phyloP scores from a whole-genome alignment of 2,888 invertebrate genomes.

The Chromoteleia sp. region DNA sequence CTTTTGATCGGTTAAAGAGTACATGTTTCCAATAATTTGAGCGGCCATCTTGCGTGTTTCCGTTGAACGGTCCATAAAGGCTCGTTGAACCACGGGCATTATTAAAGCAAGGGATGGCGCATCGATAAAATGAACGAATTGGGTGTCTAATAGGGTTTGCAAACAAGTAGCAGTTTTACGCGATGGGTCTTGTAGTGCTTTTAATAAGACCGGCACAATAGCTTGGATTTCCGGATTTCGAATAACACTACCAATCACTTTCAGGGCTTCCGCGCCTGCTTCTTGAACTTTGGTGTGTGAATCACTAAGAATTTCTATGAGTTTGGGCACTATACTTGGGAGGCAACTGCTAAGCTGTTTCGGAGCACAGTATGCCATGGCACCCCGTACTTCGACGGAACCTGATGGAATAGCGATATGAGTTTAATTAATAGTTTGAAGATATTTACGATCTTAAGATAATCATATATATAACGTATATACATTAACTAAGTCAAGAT shows the following conservation, averaged over 20 bases:
- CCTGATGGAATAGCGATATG: slow-evolving; percentile 85
- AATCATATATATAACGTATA: no score
- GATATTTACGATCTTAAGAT: not conserved
- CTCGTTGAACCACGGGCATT: slow-evolving; percentile 99
- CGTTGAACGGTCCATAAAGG: slow-evolving; percentile 98
- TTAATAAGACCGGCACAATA: slow-evolving; percentile 93
- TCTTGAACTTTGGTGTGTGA: slow-evolving; percentile 98
- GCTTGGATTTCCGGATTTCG: slow-evolving; percentile 99
- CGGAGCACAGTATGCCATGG: slow-evolving; percentile 99
- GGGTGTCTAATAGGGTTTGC: slow-evolving; percentile 96
- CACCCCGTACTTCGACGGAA: slow-evolving; percentile 97
- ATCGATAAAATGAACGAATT: slow-evolving; percentile 99
- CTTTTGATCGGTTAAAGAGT: slow-evolving; percentile 99
- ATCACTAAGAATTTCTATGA: slow-evolving; percentile 98
- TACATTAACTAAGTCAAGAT: no score
- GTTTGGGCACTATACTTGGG: slow-evolving; percentile 98
- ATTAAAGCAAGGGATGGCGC: slow-evolving; percentile 99
- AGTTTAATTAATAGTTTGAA: not conserved
- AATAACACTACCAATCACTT: slow-evolving; percentile 98
- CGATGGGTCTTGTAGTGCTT: slow-evolving; percentile 98
- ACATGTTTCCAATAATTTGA: slow-evolving; percentile 99
- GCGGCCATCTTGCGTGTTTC: slow-evolving; percentile 99
- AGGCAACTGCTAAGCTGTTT: slow-evolving; percentile 99
- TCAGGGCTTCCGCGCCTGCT: slow-evolving; percentile 97
- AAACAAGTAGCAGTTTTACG: slow-evolving; percentile 96